Conservation (phyloP, 2,113 vertebrate species). For the Ramphastos sulfuratus region DNA sequence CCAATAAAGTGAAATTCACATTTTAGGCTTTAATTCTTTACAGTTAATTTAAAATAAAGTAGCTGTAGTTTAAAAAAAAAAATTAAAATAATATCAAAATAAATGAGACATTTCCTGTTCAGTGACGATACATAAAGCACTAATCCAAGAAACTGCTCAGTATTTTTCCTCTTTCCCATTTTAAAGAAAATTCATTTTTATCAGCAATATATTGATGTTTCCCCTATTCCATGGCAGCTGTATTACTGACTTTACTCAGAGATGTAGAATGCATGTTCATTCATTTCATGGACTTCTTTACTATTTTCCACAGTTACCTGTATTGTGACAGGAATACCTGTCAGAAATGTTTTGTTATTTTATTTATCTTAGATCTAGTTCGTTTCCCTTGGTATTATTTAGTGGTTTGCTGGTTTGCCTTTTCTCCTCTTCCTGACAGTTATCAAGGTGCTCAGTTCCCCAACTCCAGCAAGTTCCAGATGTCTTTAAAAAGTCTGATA, state of each 20-base stretch:
- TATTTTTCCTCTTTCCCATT: neutral
- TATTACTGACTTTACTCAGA: neutral
- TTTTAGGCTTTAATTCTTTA: neutral
- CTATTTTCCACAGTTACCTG: neutral
- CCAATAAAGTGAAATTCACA: neutral
- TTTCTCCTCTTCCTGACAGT: neutral
- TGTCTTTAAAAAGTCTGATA: neutral
- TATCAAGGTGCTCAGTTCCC: neutral
- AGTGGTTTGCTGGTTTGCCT: neutral
- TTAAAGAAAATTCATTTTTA: neutral
- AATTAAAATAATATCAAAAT: neutral
- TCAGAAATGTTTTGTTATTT: slow-evolving; percentile 7
- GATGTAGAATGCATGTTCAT: neutral
- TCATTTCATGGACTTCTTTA: neutral
- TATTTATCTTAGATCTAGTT: slow-evolving; percentile 10
- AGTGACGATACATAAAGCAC: neutral
- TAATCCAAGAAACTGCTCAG: neutral
- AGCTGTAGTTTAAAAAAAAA: neutral
- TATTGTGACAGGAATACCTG: neutral
- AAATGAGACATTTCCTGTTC: neutral
- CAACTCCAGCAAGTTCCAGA: neutral
- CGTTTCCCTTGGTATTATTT: neutral
- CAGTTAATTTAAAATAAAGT: neutral
- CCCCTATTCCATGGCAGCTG: neutral
- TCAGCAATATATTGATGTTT: neutral